Conservation (phyloP, 2,797 vertebrate genomes). For the Poecilia picta region DNA sequence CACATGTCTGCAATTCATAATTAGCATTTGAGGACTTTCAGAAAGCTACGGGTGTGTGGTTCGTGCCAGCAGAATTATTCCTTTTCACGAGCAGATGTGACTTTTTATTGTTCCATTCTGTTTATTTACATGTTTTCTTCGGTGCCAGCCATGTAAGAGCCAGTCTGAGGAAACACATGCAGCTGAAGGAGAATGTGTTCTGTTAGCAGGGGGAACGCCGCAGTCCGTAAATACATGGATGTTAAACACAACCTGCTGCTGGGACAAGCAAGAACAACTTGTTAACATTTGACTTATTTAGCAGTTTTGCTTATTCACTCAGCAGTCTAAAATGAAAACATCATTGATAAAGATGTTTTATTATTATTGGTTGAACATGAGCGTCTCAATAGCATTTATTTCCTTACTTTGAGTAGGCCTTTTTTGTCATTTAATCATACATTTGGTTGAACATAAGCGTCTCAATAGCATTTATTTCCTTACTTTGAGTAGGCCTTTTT, state of each 20-base stretch:
- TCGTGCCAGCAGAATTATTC: slow-evolving; percentile 61
- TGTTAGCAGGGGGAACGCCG: slow-evolving; percentile 59
- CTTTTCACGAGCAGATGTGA: slow-evolving; percentile 76
- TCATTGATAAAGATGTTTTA: neutral
- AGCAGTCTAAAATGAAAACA: neutral
- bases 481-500: neutral
- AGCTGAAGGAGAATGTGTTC: slow-evolving; percentile 47
- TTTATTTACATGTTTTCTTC: slow-evolving; percentile 74
- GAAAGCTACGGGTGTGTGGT: slow-evolving; percentile 65
- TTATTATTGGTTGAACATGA: slow-evolving; percentile 3
- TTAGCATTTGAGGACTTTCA: slow-evolving; percentile 77
- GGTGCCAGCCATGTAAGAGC: slow-evolving; percentile 51
- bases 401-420: neutral
- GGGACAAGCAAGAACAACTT: slow-evolving; percentile 15
- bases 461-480: neutral
- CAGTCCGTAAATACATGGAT: slow-evolving; percentile 34
- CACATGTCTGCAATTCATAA: slow-evolving; percentile 79
- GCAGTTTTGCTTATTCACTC: neutral
- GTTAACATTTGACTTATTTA: slow-evolving; percentile 5
- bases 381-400: neutral
- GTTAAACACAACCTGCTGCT: slow-evolving; percentile 38
- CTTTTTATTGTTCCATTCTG: slow-evolving; percentile 71
- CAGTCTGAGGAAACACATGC: slow-evolving; percentile 65
- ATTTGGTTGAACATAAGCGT: no score
- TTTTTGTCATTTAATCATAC: slow-evolving; percentile 29